Evolutionary conservation across 2,888 invertebrate genomes (phyloP), one percentile per base, ranked within the genome.

Genomic region (Hoplodrina blanda): DNA sequence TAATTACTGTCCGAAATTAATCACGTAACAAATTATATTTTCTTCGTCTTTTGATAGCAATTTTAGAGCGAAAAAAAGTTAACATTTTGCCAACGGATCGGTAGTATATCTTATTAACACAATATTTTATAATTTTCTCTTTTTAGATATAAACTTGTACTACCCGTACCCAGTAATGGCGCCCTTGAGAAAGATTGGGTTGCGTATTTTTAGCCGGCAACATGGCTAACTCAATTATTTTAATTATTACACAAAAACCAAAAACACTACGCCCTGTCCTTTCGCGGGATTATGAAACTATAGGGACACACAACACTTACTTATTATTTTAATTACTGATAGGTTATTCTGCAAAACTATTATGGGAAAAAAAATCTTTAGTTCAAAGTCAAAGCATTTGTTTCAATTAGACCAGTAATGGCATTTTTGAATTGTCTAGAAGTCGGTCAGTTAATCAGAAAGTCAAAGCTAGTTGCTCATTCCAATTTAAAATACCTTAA

Each of bases 241-340:
- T 76, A 79, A 76, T 74, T 74, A 80, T 68, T 68, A 68, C 33
- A 75, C 30, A 56, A 54, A 74, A 20, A 73, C 50, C 73, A 67
- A 74, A 53, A 73, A 63, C 57, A 41, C n/a, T 30, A 46, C 41
- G 30, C 55, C 41, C 8, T 41, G 30, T 37, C 25, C 25, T 61
- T 53, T 20, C 20, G 13, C 37, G 25, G 56, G 49, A 41, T 65
- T 37, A 50, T 46, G 19, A 49, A 75, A 60, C 25, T 25, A 25
- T 25, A 25, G 25, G 25, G 25, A 25, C 25, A 56, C 7, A 37
- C 11, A 7, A 25, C 13, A 7, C 6, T 53, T 59, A 33, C n/a
- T 49, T 33, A 76, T 73, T 73, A 60, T 54, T 69, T 68, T 67
- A 69, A 76, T 69, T 25, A 71, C n/a, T 53, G 11, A 13, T 59